Percentiles rank a stretch among this genome's conserved stretches.
These are phyloP conservation scores for Siphamia tubifer DNA, from an alignment of 2,113 vertebrate species.

Conservation along the genomic window DNA sequence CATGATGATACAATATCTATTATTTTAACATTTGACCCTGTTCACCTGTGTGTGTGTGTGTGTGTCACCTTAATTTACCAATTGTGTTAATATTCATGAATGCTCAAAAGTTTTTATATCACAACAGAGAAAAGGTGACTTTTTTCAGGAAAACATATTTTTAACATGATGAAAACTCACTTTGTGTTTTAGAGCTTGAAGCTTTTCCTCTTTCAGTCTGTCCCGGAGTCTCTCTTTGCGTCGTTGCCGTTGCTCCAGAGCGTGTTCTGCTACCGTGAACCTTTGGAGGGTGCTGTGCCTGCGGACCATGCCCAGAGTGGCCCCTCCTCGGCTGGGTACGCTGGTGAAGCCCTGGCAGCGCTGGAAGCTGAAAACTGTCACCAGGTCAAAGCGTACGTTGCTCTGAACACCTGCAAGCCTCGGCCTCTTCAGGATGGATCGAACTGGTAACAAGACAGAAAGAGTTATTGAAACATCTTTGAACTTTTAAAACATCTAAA, in stretches of 20 bases:
- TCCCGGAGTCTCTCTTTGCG: constrained; percentile 80
- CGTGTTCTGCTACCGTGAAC: constrained; percentile 87
- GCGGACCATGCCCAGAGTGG: constrained; percentile 89
- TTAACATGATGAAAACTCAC: no score
- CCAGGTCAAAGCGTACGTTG: constrained; percentile 84
- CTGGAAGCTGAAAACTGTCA: constrained; percentile 90
- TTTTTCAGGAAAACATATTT: no score
- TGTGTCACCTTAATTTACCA: no score
- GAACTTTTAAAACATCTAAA: no score
- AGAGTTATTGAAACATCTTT: background rate
- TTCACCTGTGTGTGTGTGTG: no score
- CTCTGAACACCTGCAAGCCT: constrained; percentile 66
- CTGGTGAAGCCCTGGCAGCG: constrained; percentile 94
- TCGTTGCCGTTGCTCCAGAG: constrained; percentile 75
- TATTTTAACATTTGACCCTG: no score
- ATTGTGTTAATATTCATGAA: no score
- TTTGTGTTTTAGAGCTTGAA: constrained; percentile 78
- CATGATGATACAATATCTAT: no score
- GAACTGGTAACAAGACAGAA: constrained; percentile 66
- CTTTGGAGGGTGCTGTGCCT: constrained; percentile 80
- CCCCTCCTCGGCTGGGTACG: constrained; percentile 89
- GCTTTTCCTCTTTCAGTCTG: constrained; percentile 82
- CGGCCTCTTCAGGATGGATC: constrained; percentile 87
- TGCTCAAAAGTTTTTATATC: no score
- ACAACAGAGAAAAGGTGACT: no score